These are phyloP conservation scores for Rhagoletis zephyria DNA, from an alignment of 1,140 invertebrate genomes.

Conservation along the genomic window DNA sequence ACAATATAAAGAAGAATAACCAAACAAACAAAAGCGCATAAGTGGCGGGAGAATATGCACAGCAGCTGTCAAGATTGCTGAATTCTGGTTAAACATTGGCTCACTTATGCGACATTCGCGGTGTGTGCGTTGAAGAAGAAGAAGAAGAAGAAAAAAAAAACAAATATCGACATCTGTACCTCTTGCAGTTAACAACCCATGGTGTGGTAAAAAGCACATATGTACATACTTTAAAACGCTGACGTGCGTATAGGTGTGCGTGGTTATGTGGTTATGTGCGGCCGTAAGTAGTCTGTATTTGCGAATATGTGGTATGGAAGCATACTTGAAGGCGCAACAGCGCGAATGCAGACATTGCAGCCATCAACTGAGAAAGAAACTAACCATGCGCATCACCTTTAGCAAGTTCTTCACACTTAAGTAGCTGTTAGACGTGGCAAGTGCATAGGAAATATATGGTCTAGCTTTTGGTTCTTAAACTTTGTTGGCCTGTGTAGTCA, in stretches of 20 bases:
- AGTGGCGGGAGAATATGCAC: not conserved
- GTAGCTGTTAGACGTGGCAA: too few relatives aligned
- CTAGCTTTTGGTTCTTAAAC: too few relatives aligned
- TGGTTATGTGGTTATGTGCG: not conserved
- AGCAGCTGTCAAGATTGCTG: conserved; percentile 18
- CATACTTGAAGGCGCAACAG: not conserved
- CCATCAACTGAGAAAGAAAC: not conserved
- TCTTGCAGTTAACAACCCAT: not conserved
- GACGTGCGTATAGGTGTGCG: not conserved
- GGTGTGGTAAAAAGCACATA: not conserved
- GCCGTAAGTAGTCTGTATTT: not conserved
- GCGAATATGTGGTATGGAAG: not conserved
- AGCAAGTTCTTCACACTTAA: not conserved
- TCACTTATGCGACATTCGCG: not conserved
- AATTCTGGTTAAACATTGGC: not conserved
- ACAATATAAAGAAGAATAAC: not conserved
- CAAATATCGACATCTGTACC: too few relatives aligned
- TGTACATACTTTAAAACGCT: not conserved
- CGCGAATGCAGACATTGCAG: not conserved
- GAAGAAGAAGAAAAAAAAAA: too few relatives aligned
- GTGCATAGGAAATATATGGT: too few relatives aligned
- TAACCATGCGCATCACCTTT: not conserved
- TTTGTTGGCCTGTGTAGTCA: too few relatives aligned
- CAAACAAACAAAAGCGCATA: not conserved
- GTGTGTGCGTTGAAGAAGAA: not conserved